A percentile compares a stretch with the other conserved stretches of the same genome.
These are phyloP conservation scores for Tupaia chinensis DNA, from an alignment of 2,113 vertebrate genomes.

Conservation along the genomic window DNA sequence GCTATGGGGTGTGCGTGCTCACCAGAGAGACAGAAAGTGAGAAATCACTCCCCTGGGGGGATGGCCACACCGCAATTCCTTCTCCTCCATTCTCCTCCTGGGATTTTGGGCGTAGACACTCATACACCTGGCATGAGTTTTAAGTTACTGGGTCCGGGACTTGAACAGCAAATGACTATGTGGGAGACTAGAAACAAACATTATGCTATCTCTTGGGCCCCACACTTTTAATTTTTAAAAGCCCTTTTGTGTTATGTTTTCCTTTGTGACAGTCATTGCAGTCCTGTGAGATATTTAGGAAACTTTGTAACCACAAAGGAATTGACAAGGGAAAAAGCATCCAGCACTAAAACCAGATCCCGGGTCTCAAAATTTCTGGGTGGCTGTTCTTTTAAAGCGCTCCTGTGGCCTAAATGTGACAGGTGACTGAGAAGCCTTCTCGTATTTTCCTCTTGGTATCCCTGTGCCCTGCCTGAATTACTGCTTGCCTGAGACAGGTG, in stretches of 20 bases:
- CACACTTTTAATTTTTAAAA: neutral
- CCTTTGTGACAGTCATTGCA: neutral
- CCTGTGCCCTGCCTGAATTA: neutral
- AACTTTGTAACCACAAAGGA: neutral
- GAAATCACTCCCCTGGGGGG: too few relatives aligned
- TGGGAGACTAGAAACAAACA: too few relatives aligned
- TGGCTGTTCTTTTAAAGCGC: neutral
- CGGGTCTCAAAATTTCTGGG: neutral
- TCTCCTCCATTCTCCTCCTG: too few relatives aligned
- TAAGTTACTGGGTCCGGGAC: too few relatives aligned
- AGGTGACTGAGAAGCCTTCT: neutral
- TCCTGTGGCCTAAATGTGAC: neutral
- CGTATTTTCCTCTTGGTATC: neutral
- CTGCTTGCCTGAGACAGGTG: slow-evolving; percentile 39
- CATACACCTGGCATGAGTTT: too few relatives aligned
- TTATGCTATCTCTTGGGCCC: too few relatives aligned
- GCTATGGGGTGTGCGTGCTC: too few relatives aligned
- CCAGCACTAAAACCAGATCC: neutral
- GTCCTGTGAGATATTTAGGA: neutral
- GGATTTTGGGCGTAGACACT: too few relatives aligned
- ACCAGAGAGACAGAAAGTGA: too few relatives aligned
- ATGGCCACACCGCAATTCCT: too few relatives aligned
- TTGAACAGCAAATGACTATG: too few relatives aligned
- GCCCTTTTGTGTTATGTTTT: neutral
- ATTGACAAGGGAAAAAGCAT: neutral